Base-by-base conservation (phyloP, 1,140 invertebrate species). In the Eumeta japonica region DNA sequence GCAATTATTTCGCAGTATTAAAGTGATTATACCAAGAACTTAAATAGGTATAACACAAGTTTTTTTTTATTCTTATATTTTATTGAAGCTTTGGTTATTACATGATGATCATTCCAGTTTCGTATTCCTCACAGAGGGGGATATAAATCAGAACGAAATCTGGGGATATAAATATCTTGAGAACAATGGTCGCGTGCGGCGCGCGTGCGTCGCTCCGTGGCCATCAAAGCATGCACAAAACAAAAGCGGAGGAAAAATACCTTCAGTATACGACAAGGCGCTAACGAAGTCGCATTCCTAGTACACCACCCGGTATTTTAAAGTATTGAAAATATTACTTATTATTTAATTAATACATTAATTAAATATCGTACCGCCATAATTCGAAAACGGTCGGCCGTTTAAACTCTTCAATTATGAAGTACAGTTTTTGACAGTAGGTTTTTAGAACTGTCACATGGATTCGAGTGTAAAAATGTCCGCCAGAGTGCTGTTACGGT, bases 171-270 rank as follows among this genome's bases (percentile, higher is more conserved):
- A 3, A 16, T 17, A 19, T 35, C 39, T 31, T 5, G 29, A 41
- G 32, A 41, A 16, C 13, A 2, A 10, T 27, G 45, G 53, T 46
- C 52, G 55, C 60, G 55, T 57, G 51, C 18, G 43, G 31, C 52
- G 37, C 54, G 17, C 50, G 47, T 52, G 45, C 19, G 41, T 12
- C 49, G 38, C 38, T 32, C 31, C 50, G 53, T 66, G 62, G 35
- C 56, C 62, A 68, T 37, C 61, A 59, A 64, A 66, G 48, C 64
- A 55, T 72, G 58, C 38, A 60, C 35, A 61, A 67, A 67, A 72
- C 64, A 72, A 72, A 64, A 60, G 56, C 61, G 51, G 50, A 52
- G 61, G 58, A 60, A 61, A 62, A 46, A 56, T 57, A 50, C 49
- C 54, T 55, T 46, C 65, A 72, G 64, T 67, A 58, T 55, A 46